A percentile compares a stretch with the other conserved stretches of the same genome.
These are phyloP conservation scores for Dicyrtomina minuta DNA, from an alignment of 2,888 invertebrate species.

Conservation along the genomic window DNA sequence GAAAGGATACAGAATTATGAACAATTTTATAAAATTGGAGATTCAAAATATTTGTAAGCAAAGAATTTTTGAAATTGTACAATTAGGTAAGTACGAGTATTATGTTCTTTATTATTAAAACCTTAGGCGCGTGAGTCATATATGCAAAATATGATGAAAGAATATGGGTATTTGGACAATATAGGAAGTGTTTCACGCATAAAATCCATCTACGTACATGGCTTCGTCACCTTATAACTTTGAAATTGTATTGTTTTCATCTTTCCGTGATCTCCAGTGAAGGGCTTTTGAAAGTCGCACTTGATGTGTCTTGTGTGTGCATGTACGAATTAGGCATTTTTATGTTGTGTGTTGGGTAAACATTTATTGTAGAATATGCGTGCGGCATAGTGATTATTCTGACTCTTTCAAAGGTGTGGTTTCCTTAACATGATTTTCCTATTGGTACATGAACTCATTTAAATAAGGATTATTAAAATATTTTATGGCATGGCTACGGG, in stretches of 20 bases:
- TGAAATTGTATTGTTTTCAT: not conserved
- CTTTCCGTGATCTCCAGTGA: too few species aligned
- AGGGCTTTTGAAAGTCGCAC: not conserved
- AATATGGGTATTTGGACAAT: conserved; percentile 23
- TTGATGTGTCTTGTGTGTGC: not conserved
- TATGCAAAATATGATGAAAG: too few species aligned
- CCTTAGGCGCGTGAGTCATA: too few species aligned
- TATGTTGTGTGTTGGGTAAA: not conserved
- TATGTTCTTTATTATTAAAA: too few species aligned
- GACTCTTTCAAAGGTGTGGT: conserved; percentile 24
- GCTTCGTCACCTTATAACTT: conserved; percentile 21
- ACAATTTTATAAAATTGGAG: too few species aligned
- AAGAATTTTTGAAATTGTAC: too few species aligned
- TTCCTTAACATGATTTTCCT: conserved; percentile 20
- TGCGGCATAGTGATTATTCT: conserved; percentile 13
- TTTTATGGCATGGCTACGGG: conserved; percentile 17
- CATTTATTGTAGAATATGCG: conserved; percentile 11
- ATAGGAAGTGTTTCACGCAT: conserved; percentile 27
- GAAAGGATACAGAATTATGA: too few species aligned
- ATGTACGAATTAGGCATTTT: not conserved
- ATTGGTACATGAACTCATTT: conserved; percentile 11
- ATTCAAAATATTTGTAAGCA: too few species aligned
- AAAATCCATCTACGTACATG: conserved; percentile 20
- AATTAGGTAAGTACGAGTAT: too few species aligned
- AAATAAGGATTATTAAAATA: conserved; percentile 21